These are phyloP conservation scores for Acanthacorydalis orientalis DNA, from an alignment of 2,888 invertebrate species.

Conservation along the genomic window DNA sequence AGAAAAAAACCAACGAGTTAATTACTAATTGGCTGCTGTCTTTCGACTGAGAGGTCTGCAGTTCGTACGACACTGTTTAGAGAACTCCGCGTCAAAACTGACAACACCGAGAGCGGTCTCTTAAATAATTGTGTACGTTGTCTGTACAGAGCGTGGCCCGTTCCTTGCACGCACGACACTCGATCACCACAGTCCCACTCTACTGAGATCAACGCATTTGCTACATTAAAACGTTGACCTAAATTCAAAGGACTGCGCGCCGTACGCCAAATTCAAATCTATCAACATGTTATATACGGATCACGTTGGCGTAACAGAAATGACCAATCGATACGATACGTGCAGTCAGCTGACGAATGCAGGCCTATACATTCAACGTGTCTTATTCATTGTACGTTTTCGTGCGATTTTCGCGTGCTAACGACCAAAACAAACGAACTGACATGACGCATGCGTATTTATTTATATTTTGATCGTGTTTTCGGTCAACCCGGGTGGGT, in stretches of 20 bases:
- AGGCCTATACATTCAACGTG: not conserved
- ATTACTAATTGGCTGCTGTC: too few relatives aligned
- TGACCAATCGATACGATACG: not conserved
- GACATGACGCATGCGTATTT: not conserved
- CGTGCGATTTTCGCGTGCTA: not conserved
- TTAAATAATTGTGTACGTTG: too few relatives aligned
- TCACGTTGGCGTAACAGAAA: not conserved
- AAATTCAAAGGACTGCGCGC: not conserved
- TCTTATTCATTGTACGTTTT: not conserved
- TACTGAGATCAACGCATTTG: not conserved
- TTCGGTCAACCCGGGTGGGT: too few relatives aligned
- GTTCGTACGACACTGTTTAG: not conserved
- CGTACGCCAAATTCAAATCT: not conserved
- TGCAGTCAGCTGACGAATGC: conserved; percentile 1
- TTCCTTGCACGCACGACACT: not conserved
- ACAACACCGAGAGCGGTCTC: too few relatives aligned
- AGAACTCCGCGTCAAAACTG: not conserved
- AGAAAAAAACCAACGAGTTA: too few relatives aligned
- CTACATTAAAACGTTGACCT: not conserved
- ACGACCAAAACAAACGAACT: not conserved
- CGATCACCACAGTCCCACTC: not conserved
- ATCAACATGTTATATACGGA: not conserved
- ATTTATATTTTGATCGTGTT: too few relatives aligned
- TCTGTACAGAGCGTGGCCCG: too few relatives aligned
- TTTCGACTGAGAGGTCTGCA: not conserved